Evolutionary conservation across 2,888 invertebrate species (phyloP).

Genomic region (Pharmacophagus antenor): DNA sequence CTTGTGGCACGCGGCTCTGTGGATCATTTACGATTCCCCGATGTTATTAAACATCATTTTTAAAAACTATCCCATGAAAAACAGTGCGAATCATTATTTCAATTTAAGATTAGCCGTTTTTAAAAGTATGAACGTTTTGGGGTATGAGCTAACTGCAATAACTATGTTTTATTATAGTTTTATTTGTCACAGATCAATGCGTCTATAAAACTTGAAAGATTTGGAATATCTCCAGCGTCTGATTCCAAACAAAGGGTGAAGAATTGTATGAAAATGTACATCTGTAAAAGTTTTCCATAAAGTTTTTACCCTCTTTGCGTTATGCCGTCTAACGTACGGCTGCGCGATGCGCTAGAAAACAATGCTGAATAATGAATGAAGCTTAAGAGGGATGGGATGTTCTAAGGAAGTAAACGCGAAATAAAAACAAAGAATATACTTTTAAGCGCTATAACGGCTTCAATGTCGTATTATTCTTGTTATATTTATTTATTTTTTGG

Average conservation of each 20-base stretch:
- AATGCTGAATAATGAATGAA: slow-evolving; percentile 30
- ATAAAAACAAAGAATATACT: slow-evolving; percentile 11
- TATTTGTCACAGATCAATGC: too few species aligned
- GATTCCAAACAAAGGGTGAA: too few species aligned
- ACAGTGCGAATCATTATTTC: too few species aligned
- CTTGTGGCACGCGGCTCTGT: slow-evolving; percentile 57
- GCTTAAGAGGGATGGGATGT: slow-evolving; percentile 24
- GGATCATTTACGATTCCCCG: slow-evolving; percentile 40
- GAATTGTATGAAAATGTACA: neutral
- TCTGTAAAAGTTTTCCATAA: slow-evolving; percentile 27
- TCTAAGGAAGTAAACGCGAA: slow-evolving; percentile 25
- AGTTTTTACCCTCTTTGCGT: slow-evolving; percentile 23
- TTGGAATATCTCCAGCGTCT: neutral
- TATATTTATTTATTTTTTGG: too few species aligned
- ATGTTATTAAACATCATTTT: neutral
- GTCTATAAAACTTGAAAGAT: neutral
- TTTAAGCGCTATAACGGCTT: slow-evolving; percentile 8
- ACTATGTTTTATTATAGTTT: too few species aligned
- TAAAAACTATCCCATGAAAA: slow-evolving; percentile 36
- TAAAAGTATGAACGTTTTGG: too few species aligned
- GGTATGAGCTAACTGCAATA: too few species aligned
- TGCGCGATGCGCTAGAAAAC: slow-evolving; percentile 26
- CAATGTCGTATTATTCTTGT: neutral
- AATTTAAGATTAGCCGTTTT: too few species aligned
- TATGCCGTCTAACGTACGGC: slow-evolving; percentile 13